Evolutionary conservation across 2,113 vertebrate genomes (phyloP).

Genomic region (Ancistrus triradiatus): DNA sequence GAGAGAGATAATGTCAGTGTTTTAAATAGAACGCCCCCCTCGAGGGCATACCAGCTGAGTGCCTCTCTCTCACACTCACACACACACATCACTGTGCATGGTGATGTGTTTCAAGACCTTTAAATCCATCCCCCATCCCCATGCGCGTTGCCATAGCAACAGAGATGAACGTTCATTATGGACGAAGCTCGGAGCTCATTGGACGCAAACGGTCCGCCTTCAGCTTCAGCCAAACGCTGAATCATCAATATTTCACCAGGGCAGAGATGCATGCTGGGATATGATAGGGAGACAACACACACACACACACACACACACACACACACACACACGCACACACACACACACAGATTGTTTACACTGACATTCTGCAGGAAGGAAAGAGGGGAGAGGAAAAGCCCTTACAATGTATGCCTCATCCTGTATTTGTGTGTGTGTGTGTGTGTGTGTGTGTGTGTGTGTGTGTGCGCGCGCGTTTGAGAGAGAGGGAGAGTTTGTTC

Average conservation of each 20-base stretch:
- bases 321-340: constrained; percentile 30
- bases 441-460: background rate
- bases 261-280: constrained; percentile 48
- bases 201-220: constrained; percentile 30
- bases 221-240: constrained; percentile 24
- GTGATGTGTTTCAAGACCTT: constrained; percentile 21
- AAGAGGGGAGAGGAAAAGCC: background rate
- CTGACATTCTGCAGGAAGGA: constrained; percentile 4
- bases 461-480: constrained; percentile 5
- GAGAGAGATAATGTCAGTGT: background rate
- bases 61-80: constrained; percentile 11
- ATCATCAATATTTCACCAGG: constrained; percentile 70
- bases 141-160: constrained; percentile 37
- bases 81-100: constrained; percentile 14
- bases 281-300: constrained; percentile 41
- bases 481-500: too few species aligned
- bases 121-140: constrained; percentile 27
- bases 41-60: constrained; percentile 6
- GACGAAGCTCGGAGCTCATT: constrained; percentile 26
- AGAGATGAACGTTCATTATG: constrained; percentile 32
- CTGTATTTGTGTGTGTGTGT: constrained; percentile 25
- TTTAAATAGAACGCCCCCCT: constrained; percentile 21
- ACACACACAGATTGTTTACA: background rate
- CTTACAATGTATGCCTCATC: background rate
- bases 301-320: background rate